A percentile compares a stretch with the other conserved stretches of the same genome.
Conservation (phyloP, 2,113 vertebrate genomes). For the Peromyscus maniculatus region DNA sequence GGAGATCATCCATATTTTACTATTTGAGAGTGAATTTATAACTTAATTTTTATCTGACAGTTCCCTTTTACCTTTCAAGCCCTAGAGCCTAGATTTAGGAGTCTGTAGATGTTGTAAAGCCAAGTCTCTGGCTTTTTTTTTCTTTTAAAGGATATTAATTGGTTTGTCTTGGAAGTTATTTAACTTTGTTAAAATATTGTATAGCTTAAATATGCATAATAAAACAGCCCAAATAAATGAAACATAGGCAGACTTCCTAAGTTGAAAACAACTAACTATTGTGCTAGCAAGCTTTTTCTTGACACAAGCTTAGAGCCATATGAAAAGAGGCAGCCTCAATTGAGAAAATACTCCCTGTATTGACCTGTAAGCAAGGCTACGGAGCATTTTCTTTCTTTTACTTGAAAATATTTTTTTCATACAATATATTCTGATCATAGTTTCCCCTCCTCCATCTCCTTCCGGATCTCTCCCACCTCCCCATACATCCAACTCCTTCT, state of each 20-base stretch:
- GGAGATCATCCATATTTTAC: not conserved
- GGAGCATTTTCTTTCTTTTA: not conserved
- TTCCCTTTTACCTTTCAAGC: slow-evolving; percentile 44
- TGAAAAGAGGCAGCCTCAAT: not conserved
- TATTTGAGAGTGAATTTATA: slow-evolving; percentile 12
- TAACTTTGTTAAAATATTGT: not conserved
- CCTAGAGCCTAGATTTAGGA: slow-evolving; percentile 19
- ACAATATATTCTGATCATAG: not conserved
- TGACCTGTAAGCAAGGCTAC: not conserved
- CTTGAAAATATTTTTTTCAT: not conserved
- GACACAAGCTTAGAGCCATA: not conserved
- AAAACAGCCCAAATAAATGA: not conserved
- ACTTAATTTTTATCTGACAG: slow-evolving; percentile 1
- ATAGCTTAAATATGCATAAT: not conserved
- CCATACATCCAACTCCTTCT: not conserved
- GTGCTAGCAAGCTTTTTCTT: not conserved
- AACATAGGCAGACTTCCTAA: not conserved
- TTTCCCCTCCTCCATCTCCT: not conserved
- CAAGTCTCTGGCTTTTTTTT: not conserved
- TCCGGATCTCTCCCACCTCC: not conserved
- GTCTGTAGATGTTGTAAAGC: not conserved
- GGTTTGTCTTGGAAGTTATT: not conserved
- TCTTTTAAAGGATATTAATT: not conserved
- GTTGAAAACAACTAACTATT: not conserved
- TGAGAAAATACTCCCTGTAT: not conserved